Conservation (phyloP, 2,888 invertebrate genomes). For the Erebia epiphron region DNA sequence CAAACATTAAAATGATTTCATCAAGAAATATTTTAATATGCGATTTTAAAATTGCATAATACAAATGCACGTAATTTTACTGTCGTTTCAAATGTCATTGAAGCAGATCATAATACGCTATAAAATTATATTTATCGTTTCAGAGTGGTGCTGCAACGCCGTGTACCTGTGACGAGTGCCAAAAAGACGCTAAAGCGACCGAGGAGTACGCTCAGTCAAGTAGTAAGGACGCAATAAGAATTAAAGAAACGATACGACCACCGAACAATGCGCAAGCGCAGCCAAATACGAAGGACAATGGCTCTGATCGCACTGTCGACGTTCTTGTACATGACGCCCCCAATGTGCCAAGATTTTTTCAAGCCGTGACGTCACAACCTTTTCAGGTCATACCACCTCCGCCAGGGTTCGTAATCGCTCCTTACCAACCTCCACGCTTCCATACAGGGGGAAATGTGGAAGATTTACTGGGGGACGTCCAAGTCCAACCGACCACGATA, state of each 20-base stretch:
- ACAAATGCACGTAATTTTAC: conserved; percentile 26
- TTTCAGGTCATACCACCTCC: conserved; percentile 70
- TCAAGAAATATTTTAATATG: neutral
- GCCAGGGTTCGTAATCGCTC: conserved; percentile 71
- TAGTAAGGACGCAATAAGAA: conserved; percentile 48
- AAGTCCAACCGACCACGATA: conserved; percentile 81
- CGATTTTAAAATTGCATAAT: conserved; percentile 11
- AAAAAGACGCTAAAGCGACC: conserved; percentile 51
- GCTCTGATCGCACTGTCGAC: conserved; percentile 68
- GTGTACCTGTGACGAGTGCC: conserved; percentile 76
- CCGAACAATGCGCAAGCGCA: conserved; percentile 52
- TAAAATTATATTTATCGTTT: conserved; percentile 46
- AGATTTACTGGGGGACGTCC: conserved; percentile 86
- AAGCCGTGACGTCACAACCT: conserved; percentile 71
- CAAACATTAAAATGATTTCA: conserved; percentile 7
- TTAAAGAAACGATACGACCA: conserved; percentile 48
- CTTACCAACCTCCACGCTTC: conserved; percentile 70
- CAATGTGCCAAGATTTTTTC: conserved; percentile 71
- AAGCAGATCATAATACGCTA: conserved; percentile 3
- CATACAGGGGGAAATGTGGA: conserved; percentile 86
- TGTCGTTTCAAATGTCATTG: conserved; percentile 9
- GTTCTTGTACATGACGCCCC: conserved; percentile 77
- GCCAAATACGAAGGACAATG: conserved; percentile 61
- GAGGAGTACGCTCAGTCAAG: conserved; percentile 45
- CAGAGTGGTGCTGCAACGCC: conserved; percentile 76